phyloP scores from a whole-genome alignment of 2,797 vertebrate species.

The Phataginus tricuspis region DNA sequence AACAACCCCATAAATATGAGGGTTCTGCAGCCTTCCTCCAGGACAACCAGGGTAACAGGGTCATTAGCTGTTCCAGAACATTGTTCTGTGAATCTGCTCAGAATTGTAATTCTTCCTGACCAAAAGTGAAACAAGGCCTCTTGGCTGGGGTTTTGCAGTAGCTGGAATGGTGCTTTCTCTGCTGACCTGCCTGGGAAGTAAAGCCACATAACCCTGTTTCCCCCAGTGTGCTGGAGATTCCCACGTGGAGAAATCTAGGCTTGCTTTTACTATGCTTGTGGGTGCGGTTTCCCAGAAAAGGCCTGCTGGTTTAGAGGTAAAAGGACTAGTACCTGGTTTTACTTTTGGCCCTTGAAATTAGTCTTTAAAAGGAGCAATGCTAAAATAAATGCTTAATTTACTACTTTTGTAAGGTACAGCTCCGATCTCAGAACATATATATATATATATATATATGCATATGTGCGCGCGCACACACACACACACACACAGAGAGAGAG shows the following conservation, averaged over 20 bases:
- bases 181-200: background rate
- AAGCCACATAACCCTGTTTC: background rate
- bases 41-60: background rate
- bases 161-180: background rate
- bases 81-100: background rate
- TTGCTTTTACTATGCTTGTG: background rate
- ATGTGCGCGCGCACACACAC: too few relatives aligned
- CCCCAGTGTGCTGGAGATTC: background rate
- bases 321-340: background rate
- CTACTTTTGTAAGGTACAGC: background rate
- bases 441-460: too few relatives aligned
- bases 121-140: background rate
- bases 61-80: background rate
- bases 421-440: background rate
- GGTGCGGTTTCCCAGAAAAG: background rate
- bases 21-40: background rate
- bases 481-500: too few relatives aligned
- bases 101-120: background rate
- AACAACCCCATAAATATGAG: background rate
- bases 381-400: background rate
- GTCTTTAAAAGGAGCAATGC: background rate
- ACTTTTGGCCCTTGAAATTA: background rate
- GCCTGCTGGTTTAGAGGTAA: background rate
- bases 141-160: background rate
- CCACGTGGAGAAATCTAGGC: background rate